Evolutionary conservation across 2,888 invertebrate genomes (phyloP), one percentile per base, ranked within the genome.

Genomic region (Campoplex nolae): DNA sequence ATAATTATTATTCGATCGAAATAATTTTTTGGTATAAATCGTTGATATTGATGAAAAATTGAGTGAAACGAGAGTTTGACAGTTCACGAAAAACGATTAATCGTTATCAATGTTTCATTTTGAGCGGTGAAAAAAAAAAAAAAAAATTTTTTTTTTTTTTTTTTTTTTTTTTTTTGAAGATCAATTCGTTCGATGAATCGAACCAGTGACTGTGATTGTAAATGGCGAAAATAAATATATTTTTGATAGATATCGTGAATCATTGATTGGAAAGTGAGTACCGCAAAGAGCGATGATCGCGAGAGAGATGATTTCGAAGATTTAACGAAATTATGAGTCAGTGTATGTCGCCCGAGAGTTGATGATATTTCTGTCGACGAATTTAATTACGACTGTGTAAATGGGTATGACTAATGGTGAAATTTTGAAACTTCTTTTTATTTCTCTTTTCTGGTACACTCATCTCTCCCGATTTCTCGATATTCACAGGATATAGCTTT

Each of bases 371-470:
- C 65, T 76, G 62, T 45, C 76, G 48, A 48, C 48, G 28, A 76
- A 48, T 11, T 13, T 48, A 18, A 18, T 54, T 38, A 38, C 48
- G 13, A 35, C 42, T 58, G 65, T 78, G 38, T 51, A 62, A 82
- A 76, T 62, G 16, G 28, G 38, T 38, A 76, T 76, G 75, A 75
- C 83, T 62, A 83, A 77, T 65, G 78, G 54, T 73, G 71, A 67
- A 73, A 23, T 7, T 13, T 35, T 8, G 8, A 28, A 7, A 18
- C 48, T 48, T n/a, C 7, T 6, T 28, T 68, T 54, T 45, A 32
- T 67, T 62, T 18, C 28, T 3, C 71, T 65, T 76, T 76, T 67
- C 75, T 48, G 58, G 38, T 23, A 48, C 2, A 28, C 75, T 42
- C 73, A n/a, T 6, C 3, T 68, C 58, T 48, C 16, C 76, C 35